Percentiles rank a stretch among this genome's conserved stretches.
Evolutionary conservation across 2,888 invertebrate species (phyloP).

Genomic region (Sesamia inferens): DNA sequence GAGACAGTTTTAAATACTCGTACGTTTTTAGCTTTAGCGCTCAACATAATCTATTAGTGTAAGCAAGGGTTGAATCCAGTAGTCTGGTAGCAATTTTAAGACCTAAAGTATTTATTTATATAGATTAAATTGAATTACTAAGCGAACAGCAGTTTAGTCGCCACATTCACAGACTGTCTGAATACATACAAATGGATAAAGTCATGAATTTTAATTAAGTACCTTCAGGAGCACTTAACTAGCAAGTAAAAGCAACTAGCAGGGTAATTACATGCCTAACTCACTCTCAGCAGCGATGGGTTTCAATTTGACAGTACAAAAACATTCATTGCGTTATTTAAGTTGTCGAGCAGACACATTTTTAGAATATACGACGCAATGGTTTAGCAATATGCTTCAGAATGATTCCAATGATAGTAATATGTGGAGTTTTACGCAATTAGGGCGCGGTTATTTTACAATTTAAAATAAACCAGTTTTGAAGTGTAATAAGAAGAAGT

Average conservation of each 20-base stretch:
- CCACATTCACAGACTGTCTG: background rate
- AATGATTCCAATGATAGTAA: no score
- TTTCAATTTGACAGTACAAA: no score
- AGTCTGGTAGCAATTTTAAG: background rate
- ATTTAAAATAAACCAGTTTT: conserved; percentile 7
- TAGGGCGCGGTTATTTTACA: no score
- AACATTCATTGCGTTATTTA: no score
- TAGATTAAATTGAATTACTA: background rate
- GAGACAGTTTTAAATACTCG: background rate
- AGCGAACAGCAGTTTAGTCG: background rate
- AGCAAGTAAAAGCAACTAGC: background rate
- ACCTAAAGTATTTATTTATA: background rate
- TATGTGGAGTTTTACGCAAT: no score
- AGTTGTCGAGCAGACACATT: no score
- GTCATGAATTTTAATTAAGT: background rate
- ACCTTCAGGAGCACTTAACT: background rate
- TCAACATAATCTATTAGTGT: background rate
- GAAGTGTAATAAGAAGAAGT: no score
- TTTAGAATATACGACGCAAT: no score
- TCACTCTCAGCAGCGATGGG: no score
- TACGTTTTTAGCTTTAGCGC: background rate
- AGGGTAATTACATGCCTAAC: no score
- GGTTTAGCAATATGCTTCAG: no score
- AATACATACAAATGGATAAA: background rate
- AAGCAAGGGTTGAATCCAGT: background rate